Evolutionary conservation across 2,113 vertebrate species (phyloP).

Genomic region (Strix uralensis): DNA sequence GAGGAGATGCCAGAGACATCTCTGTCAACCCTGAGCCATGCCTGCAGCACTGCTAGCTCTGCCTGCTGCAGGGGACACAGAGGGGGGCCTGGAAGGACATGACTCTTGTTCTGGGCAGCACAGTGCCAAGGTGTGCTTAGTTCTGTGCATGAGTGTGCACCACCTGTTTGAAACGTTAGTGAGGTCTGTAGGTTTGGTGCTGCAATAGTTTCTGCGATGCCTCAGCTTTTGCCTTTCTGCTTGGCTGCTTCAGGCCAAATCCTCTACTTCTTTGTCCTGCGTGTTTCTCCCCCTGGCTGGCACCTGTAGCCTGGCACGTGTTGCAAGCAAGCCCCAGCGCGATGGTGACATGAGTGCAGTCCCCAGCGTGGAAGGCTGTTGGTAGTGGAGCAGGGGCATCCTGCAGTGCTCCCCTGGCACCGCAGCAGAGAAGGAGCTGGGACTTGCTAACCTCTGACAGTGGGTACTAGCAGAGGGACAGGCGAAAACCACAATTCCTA

Average conservation of each 20-base stretch:
- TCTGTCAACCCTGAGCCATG: background rate
- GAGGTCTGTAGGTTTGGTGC: background rate
- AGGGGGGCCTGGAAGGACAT: background rate
- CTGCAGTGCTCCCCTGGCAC: background rate
- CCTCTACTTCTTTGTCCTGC: background rate
- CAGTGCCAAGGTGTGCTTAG: background rate
- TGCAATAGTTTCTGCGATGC: background rate
- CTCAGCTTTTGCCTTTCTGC: background rate
- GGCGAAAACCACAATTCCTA: background rate
- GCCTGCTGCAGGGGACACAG: background rate
- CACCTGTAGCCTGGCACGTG: rapidly evolving
- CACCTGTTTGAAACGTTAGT: background rate
- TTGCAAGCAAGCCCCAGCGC: rapidly evolving
- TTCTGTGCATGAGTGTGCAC: background rate
- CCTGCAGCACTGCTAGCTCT: background rate
- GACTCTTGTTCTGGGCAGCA: rapidly evolving
- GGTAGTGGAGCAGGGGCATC: background rate
- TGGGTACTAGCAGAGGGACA: background rate
- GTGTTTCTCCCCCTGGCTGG: background rate
- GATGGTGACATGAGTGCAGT: background rate
- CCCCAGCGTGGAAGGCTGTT: background rate
- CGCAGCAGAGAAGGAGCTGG: rapidly evolving
- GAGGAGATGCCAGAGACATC: background rate
- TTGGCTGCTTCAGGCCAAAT: background rate
- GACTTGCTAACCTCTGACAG: background rate